phyloP scores from a whole-genome alignment of 2,888 invertebrate species.

The Netelia melanura region DNA sequence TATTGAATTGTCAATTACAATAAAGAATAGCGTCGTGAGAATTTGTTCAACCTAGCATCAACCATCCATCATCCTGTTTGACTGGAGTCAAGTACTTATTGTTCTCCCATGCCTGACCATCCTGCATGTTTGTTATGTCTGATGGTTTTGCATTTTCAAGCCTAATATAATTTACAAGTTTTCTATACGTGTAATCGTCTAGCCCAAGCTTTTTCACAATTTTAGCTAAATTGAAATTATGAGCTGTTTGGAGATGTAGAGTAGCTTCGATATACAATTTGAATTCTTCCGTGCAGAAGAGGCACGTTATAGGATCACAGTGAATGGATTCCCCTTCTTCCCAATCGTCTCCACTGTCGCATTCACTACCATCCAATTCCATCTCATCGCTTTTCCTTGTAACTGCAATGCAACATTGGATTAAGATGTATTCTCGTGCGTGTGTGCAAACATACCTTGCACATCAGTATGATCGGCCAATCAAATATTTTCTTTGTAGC shows the following conservation, averaged over 20 bases:
- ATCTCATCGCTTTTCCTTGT: constrained; percentile 49
- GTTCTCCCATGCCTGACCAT: constrained; percentile 89
- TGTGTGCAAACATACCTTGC: background rate
- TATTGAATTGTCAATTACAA: no score
- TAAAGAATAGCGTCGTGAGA: no score
- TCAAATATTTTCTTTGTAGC: constrained; percentile 7
- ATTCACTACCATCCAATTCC: constrained; percentile 76
- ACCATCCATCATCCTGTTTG: constrained; percentile 91
- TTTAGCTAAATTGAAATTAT: constrained; percentile 88
- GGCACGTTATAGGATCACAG: constrained; percentile 86
- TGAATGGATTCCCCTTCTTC: constrained; percentile 85
- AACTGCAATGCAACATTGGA: background rate
- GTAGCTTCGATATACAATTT: constrained; percentile 88
- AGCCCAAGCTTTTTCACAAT: constrained; percentile 90
- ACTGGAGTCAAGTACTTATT: constrained; percentile 92
- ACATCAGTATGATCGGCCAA: background rate
- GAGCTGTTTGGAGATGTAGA: constrained; percentile 88
- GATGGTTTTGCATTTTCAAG: constrained; percentile 87
- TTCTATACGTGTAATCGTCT: constrained; percentile 93
- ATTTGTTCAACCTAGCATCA: constrained; percentile 89
- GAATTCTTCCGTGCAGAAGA: constrained; percentile 90
- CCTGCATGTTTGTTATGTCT: constrained; percentile 85
- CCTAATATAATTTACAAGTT: constrained; percentile 93
- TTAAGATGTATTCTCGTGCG: background rate
- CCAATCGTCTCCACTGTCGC: constrained; percentile 86